Conservation (phyloP, 2,113 vertebrate species). For the Lepisosteus osseus region DNA sequence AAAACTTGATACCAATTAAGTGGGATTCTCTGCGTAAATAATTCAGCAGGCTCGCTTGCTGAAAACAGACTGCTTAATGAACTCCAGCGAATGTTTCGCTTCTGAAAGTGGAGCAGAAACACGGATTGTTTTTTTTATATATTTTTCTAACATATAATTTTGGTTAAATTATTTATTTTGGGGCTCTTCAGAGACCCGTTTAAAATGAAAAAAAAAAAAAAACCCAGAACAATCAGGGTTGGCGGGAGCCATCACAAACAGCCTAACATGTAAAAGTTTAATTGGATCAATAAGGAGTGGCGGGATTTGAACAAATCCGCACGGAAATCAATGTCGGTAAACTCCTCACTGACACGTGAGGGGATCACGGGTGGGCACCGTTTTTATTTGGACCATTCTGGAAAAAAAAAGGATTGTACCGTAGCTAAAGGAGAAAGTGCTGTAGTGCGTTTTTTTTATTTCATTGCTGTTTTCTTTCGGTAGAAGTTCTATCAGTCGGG, state of each 20-base stretch:
- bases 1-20: slow-evolving; percentile 77
- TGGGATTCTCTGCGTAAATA: slow-evolving; percentile 68
- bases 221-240: too few relatives aligned
- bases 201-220: too few relatives aligned
- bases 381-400: slow-evolving; percentile 40
- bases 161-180: too few relatives aligned
- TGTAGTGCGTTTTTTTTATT: slow-evolving; percentile 61
- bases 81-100: slow-evolving; percentile 44
- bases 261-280: slow-evolving; percentile 51
- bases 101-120: slow-evolving; percentile 68
- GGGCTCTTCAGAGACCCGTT: too few relatives aligned
- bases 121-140: slow-evolving; percentile 62
- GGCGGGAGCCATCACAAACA: too few relatives aligned
- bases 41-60: slow-evolving; percentile 59
- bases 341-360: slow-evolving; percentile 65
- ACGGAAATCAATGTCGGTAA: slow-evolving; percentile 65
- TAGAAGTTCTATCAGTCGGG: slow-evolving; percentile 66
- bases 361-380: slow-evolving; percentile 27
- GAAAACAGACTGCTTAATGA: slow-evolving; percentile 77
- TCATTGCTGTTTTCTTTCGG: slow-evolving; percentile 71
- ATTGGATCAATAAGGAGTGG: slow-evolving; percentile 55
- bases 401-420: slow-evolving; percentile 41
- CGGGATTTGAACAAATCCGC: slow-evolving; percentile 65
- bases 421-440: slow-evolving; percentile 49
- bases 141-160: too few relatives aligned